phyloP scores from a whole-genome alignment of 1,140 invertebrate genomes.

The Whitmania pigra region DNA sequence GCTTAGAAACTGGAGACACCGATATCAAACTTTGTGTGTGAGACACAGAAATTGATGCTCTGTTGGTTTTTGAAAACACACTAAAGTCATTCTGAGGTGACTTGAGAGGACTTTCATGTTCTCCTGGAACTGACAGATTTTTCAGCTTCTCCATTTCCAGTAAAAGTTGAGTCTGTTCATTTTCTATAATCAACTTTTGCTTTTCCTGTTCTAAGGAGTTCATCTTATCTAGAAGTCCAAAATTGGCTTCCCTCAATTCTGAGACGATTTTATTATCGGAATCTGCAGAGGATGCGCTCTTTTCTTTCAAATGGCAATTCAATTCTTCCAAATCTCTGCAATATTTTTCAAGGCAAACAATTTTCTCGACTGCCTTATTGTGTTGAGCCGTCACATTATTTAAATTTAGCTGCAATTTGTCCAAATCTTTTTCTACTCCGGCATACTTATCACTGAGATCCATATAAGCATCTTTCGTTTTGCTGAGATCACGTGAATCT shows the following conservation, averaged over 20 bases:
- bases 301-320: background rate
- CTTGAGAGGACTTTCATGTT: background rate
- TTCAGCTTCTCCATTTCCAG: background rate
- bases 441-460: background rate
- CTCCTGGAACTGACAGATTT: background rate
- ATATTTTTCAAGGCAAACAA: background rate
- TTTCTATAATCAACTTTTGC: background rate
- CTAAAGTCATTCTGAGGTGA: background rate
- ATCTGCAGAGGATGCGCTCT: background rate
- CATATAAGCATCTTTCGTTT: background rate
- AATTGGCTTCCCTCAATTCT: background rate
- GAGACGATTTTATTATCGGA: background rate
- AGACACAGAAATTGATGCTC: background rate
- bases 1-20: background rate
- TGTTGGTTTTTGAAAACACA: background rate
- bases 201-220: background rate
- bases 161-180: background rate
- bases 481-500: background rate
- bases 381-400: background rate
- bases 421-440: background rate
- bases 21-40: background rate
- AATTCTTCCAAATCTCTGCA: background rate
- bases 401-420: background rate
- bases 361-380: background rate
- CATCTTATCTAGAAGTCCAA: background rate